Evolutionary conservation across 2,888 invertebrate species (phyloP), one percentile per base, ranked within the genome.

Genomic region (Amphimallon solstitiale): DNA sequence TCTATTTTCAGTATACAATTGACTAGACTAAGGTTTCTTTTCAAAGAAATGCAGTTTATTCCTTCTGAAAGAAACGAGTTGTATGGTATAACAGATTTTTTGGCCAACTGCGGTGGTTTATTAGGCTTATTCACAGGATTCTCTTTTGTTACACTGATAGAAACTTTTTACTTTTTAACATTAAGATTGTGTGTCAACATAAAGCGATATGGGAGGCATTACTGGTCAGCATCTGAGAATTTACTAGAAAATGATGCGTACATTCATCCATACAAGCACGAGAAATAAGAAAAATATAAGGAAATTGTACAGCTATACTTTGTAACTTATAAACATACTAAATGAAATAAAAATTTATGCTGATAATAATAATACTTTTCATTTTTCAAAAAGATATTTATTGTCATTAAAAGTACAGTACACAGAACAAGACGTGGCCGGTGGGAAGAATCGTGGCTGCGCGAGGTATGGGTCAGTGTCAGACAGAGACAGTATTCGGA

Each of bases 1-100:
- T 70, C 68, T 69, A 68, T 74, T 56, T 81, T 82, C 62, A 88
- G 88, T 48, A 76, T 84, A 19, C 81, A 85, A 71, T 84, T 86
- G 80, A 84, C 90, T 0, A 85, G 90, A 2, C 84, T 91, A 6
- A 87, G 87, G 71, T 85, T 91, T 51, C 91, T 89, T 81, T 91
- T 91, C 82, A 91, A 90, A 78, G 90, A 91, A 75, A 87, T 88
- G 2, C 84, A 85, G 45, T 87, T 85, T 71, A 82, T 86, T 34
- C 84, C 86, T 0, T 86, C 86, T 60, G 84, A 84, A 63, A 82
- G 87, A 9, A 86, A 86, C 40, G 87, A 87, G 73, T 74, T 87
- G 51, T 87, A 85, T 68, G 87, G 87, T 0, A 71, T 81, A 62
- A 85, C 85, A 0, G 88, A 88, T 74, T 86, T 88, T 75, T 76